Evolutionary conservation across 2,113 vertebrate species (phyloP).

Genomic region (Grantiella picta): DNA sequence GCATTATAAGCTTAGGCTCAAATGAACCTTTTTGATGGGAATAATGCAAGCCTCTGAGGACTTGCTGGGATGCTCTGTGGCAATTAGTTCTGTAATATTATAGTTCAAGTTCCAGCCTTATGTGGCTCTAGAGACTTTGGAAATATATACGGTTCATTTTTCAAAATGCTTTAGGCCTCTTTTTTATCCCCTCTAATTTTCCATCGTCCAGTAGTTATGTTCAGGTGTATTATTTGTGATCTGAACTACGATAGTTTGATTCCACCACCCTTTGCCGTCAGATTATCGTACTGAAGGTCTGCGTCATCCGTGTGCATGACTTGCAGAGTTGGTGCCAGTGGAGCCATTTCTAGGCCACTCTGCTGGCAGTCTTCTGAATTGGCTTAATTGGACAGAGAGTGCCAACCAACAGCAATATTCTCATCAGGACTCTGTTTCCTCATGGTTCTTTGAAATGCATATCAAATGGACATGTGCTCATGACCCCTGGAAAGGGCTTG

Average conservation of each 20-base stretch:
- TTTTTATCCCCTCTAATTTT: neutral
- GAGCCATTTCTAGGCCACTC: neutral
- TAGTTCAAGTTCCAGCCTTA: neutral
- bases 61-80: neutral
- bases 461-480: neutral
- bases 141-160: neutral
- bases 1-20: slow-evolving; percentile 8
- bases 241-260: neutral
- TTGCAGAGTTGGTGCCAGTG: neutral
- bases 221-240: neutral
- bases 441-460: neutral
- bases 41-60: slow-evolving; percentile 27
- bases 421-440: neutral
- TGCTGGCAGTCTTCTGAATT: neutral
- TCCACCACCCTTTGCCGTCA: neutral
- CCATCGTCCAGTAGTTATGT: neutral
- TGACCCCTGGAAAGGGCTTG: neutral
- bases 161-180: neutral
- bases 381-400: neutral
- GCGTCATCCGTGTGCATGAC: neutral
- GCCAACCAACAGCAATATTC: neutral
- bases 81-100: slow-evolving; percentile 43
- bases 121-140: neutral
- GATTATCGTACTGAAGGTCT: neutral
- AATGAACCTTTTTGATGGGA: slow-evolving; percentile 24